Percentiles rank a stretch among this genome's conserved stretches.
Evolutionary conservation across 2,113 vertebrate species (phyloP).

Genomic region (Larimichthys crocea): DNA sequence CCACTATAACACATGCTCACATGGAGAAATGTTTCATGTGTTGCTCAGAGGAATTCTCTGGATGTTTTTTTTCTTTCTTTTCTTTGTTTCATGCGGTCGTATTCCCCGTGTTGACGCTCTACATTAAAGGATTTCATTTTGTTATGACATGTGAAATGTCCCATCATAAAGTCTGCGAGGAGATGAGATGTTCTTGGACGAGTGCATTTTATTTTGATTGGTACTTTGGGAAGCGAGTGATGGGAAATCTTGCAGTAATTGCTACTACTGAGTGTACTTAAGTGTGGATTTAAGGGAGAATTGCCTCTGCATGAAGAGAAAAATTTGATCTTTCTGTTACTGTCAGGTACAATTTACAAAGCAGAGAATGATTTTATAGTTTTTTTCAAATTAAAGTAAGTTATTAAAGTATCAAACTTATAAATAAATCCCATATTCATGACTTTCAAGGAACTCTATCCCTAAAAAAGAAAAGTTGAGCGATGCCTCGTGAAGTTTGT

Average conservation of each 20-base stretch:
- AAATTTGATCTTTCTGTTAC: neutral
- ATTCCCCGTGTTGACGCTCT: slow-evolving; percentile 1
- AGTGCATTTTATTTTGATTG: slow-evolving; percentile 12
- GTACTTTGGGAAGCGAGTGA: neutral
- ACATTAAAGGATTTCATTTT: slow-evolving; percentile 13
- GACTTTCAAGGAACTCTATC: neutral
- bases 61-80: neutral
- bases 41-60: slow-evolving; percentile 25
- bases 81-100: slow-evolving; percentile 17
- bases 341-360: slow-evolving; percentile 13
- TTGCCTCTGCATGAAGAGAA: neutral
- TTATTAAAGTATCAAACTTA: neutral
- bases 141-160: slow-evolving; percentile 24
- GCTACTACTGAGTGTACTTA: neutral
- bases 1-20: slow-evolving; percentile 63
- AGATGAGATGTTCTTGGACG: neutral
- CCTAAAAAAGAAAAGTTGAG: slow-evolving; percentile 15
- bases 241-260: neutral
- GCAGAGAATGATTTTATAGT: neutral
- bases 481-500: slow-evolving; percentile 34
- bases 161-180: neutral
- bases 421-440: neutral
- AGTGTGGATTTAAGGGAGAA: neutral
- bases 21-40: slow-evolving; percentile 34
- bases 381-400: slow-evolving; percentile 1